Conservation (phyloP, 92 coral and sea anemone genomes). For the Paramuricea clavata region DNA sequence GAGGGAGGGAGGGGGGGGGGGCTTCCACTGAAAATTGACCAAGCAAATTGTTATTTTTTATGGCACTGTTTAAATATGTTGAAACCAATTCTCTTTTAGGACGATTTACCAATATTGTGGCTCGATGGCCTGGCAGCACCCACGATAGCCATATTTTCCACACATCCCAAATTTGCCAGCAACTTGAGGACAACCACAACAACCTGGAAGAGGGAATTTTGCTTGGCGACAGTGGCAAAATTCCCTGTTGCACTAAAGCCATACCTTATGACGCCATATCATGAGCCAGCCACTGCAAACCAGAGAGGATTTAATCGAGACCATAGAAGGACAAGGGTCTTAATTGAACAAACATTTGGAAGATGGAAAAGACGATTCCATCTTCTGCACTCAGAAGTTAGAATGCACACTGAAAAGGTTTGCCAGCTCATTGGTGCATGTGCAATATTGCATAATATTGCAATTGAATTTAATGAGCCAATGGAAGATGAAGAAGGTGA, state of each 20-base stretch:
- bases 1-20: no score
- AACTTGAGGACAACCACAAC: constrained; percentile 30
- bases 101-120: constrained; percentile 76
- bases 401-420: constrained; percentile 59
- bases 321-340: constrained; percentile 61
- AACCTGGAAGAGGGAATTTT: constrained; percentile 51
- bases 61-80: no score
- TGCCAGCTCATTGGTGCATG: constrained; percentile 49
- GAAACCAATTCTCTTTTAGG: constrained; percentile 52
- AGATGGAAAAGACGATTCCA: constrained; percentile 66
- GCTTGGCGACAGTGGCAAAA: constrained; percentile 67
- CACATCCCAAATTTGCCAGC: constrained; percentile 37
- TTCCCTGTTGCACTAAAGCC: constrained; percentile 40
- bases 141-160: constrained; percentile 76
- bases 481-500: constrained; percentile 51
- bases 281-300: constrained; percentile 27
- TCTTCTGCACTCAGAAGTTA: constrained; percentile 58
- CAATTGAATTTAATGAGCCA: constrained; percentile 18
- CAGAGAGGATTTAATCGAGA: constrained; percentile 45
- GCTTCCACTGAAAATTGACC: not conserved
- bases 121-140: constrained; percentile 80
- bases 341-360: constrained; percentile 64
- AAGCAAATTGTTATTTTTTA: not conserved
- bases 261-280: constrained; percentile 50
- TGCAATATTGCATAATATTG: constrained; percentile 51